Evolutionary conservation across 1,140 invertebrate genomes (phyloP).

Genomic region (Adoxophyes honmai): DNA sequence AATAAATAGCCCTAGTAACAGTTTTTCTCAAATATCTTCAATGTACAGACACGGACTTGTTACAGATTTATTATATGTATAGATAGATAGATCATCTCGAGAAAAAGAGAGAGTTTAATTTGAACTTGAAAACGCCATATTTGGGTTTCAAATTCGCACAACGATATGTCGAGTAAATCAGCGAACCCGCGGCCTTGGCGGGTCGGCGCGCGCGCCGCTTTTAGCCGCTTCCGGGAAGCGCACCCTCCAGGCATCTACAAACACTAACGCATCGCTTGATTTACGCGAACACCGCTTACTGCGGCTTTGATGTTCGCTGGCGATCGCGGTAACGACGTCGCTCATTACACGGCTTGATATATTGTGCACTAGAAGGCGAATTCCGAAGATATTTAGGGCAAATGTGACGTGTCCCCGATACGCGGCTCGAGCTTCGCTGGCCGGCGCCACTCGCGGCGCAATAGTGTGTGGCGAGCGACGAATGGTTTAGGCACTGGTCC

Average conservation of each 20-base stretch:
- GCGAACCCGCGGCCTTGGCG: conserved; percentile 1
- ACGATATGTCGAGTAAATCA: background rate
- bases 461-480: too few species aligned
- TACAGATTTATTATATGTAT: too few species aligned
- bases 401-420: conserved; percentile 12
- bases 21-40: too few species aligned
- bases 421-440: background rate
- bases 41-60: too few species aligned
- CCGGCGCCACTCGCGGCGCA: too few species aligned
- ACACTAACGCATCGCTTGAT: background rate
- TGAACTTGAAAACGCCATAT: too few species aligned
- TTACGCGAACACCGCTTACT: background rate
- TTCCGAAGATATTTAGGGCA: conserved; percentile 21
- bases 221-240: conserved; percentile 12
- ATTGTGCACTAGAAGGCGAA: background rate
- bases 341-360: background rate
- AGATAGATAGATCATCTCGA: too few species aligned
- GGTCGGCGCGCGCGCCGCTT: background rate
- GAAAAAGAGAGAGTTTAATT: too few species aligned
- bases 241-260: conserved; percentile 1
- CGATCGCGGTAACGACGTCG: background rate
- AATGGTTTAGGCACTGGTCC: too few species aligned
- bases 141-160: too few species aligned
- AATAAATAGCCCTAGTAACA: too few species aligned
- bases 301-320: background rate